Evolutionary conservation across 2,888 invertebrate species (phyloP).

Genomic region (Zele albiditarsus): DNA sequence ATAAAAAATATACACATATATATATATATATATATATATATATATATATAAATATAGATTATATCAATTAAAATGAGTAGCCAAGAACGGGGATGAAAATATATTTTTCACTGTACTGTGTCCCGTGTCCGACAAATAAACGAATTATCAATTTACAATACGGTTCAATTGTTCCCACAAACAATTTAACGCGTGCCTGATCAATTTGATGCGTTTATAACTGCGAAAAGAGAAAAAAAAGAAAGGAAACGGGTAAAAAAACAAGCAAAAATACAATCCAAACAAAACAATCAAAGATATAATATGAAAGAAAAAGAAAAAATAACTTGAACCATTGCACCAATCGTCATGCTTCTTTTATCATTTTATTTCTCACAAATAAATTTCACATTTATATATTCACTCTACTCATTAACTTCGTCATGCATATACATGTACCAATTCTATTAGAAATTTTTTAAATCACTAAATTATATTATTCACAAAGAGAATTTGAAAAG

Average conservation of each 20-base stretch:
- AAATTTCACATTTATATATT: neutral
- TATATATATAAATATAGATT: neutral
- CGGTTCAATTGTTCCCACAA: constrained; percentile 41
- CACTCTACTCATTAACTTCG: neutral
- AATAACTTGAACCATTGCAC: neutral
- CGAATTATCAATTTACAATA: constrained; percentile 43
- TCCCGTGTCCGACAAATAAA: constrained; percentile 35
- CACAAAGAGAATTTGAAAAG: neutral
- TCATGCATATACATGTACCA: neutral
- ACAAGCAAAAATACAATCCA: neutral
- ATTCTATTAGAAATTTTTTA: neutral
- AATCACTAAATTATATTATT: neutral
- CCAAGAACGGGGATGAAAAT: constrained; percentile 32
- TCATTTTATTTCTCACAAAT: neutral
- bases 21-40: too few relatives aligned
- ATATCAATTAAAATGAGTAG: constrained; percentile 46
- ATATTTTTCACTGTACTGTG: constrained; percentile 13
- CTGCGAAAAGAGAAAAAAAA: constrained; percentile 15
- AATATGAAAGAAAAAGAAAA: neutral
- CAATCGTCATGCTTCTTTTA: neutral
- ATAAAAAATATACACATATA: neutral
- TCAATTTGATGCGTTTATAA: constrained; percentile 28
- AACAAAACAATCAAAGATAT: neutral
- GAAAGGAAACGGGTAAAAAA: neutral
- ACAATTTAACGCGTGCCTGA: constrained; percentile 44